Evolutionary conservation across 1,140 invertebrate genomes (phyloP).

Genomic region (Lanistes nyassanus): DNA sequence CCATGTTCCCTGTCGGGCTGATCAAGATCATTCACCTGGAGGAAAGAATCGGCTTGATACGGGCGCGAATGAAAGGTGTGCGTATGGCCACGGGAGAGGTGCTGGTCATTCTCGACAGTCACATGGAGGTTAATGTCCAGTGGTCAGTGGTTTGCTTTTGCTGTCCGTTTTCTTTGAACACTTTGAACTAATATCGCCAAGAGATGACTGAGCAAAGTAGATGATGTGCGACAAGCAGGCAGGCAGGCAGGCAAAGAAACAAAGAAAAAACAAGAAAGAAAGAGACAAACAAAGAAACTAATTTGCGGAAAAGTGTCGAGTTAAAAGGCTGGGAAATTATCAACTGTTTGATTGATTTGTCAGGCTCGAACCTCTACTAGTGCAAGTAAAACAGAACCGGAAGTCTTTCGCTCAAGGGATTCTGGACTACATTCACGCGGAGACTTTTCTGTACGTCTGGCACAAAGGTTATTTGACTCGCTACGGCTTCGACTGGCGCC

Average conservation of each 20-base stretch:
- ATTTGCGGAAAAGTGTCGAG: too few species aligned
- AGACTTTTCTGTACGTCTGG: slow-evolving; percentile 44
- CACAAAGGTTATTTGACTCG: slow-evolving; percentile 39
- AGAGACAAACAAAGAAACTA: too few species aligned
- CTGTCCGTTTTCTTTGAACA: too few species aligned
- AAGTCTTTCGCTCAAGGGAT: slow-evolving; percentile 71
- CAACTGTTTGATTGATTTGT: background rate
- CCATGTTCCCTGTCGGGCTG: slow-evolving; percentile 41
- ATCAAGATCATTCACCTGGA: slow-evolving; percentile 81
- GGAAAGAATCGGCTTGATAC: slow-evolving; percentile 83
- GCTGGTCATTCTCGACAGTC: slow-evolving; percentile 92
- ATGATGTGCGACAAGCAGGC: too few species aligned
- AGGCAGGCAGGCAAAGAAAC: too few species aligned
- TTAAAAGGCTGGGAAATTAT: too few species aligned
- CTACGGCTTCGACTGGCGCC: slow-evolving; percentile 57
- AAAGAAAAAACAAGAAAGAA: too few species aligned
- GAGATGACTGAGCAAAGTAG: too few species aligned
- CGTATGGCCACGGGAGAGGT: slow-evolving; percentile 82
- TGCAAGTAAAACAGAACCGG: slow-evolving; percentile 87
- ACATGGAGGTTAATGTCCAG: slow-evolving; percentile 85
- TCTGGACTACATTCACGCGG: slow-evolving; percentile 50
- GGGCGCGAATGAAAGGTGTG: slow-evolving; percentile 75
- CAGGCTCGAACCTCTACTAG: slow-evolving; percentile 88
- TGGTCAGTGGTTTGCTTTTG: slow-evolving; percentile 85
- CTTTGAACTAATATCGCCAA: too few species aligned